Conservation (phyloP, 2,888 invertebrate genomes). For the Shargacucullia verbasci region DNA sequence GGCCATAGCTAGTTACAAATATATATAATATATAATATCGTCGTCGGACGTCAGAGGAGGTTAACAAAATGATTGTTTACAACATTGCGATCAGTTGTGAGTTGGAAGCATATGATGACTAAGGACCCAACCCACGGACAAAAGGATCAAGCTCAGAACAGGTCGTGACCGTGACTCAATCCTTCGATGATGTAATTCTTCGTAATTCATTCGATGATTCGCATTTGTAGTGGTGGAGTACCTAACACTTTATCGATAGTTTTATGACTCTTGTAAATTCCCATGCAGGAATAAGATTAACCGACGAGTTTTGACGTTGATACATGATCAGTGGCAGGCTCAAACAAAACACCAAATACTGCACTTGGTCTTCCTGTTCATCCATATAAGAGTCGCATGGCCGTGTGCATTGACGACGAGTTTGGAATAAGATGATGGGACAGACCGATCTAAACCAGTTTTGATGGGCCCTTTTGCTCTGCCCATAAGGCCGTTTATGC, state of each 20-base stretch:
- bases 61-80: constrained; percentile 69
- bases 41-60: constrained; percentile 64
- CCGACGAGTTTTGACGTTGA: too few relatives aligned
- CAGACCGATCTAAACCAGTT: too few relatives aligned
- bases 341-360: too few relatives aligned
- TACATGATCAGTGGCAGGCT: too few relatives aligned
- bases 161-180: constrained; percentile 85
- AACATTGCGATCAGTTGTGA: constrained; percentile 78
- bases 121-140: constrained; percentile 80
- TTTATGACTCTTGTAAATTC: constrained; percentile 7
- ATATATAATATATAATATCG: too few relatives aligned
- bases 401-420: too few relatives aligned
- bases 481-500: too few relatives aligned
- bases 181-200: constrained; percentile 85
- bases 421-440: too few relatives aligned
- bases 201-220: constrained; percentile 83
- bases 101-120: constrained; percentile 76
- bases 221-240: constrained; percentile 68
- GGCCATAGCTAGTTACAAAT: constrained; percentile 28
- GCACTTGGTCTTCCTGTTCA: too few relatives aligned
- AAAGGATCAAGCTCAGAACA: constrained; percentile 74
- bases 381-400: too few relatives aligned
- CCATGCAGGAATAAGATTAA: too few relatives aligned
- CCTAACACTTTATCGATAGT: constrained; percentile 60
- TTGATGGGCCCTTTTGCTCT: too few relatives aligned